These are phyloP conservation scores for Sinocyclocheilus maitianheensis DNA, from an alignment of 2,113 vertebrate species.

Conservation along the genomic window DNA sequence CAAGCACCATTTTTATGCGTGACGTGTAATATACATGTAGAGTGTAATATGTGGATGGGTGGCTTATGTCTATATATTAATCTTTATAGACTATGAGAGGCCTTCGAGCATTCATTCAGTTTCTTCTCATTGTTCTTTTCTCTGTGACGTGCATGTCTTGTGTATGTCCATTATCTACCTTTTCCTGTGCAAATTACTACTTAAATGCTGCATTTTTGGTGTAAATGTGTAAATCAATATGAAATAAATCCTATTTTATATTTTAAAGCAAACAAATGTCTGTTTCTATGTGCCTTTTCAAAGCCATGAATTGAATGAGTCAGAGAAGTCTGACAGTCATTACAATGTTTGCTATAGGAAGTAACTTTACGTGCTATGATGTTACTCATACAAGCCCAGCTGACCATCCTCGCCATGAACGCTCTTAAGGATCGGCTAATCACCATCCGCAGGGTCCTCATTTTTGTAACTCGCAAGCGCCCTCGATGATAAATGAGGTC, in stretches of 20 bases:
- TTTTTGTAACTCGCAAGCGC: conserved; percentile 87
- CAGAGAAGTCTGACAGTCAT: neutral
- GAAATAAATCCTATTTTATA: conserved; percentile 61
- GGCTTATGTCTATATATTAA: conserved; percentile 22
- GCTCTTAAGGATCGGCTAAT: conserved; percentile 88
- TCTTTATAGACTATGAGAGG: conserved; percentile 35
- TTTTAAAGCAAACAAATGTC: conserved; percentile 43
- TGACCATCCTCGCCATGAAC: conserved; percentile 87
- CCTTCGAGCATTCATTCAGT: neutral
- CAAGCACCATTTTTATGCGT: neutral
- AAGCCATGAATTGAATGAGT: neutral
- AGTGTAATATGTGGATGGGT: conserved; percentile 18
- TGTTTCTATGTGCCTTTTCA: neutral
- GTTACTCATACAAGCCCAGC: conserved; percentile 75
- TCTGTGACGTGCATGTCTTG: conserved; percentile 38
- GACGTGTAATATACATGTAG: conserved; percentile 4
- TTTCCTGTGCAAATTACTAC: conserved; percentile 53
- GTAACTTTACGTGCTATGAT: too few species aligned
- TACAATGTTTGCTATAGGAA: neutral
- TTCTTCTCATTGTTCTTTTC: conserved; percentile 20
- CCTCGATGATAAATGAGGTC: conserved; percentile 74
- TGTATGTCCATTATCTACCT: conserved; percentile 34
- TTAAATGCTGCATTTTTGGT: conserved; percentile 62
- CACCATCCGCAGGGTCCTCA: conserved; percentile 83
- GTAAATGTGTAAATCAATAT: conserved; percentile 58